Conservation (phyloP, 2,888 invertebrate species). For the Helicoverpa assulta region DNA sequence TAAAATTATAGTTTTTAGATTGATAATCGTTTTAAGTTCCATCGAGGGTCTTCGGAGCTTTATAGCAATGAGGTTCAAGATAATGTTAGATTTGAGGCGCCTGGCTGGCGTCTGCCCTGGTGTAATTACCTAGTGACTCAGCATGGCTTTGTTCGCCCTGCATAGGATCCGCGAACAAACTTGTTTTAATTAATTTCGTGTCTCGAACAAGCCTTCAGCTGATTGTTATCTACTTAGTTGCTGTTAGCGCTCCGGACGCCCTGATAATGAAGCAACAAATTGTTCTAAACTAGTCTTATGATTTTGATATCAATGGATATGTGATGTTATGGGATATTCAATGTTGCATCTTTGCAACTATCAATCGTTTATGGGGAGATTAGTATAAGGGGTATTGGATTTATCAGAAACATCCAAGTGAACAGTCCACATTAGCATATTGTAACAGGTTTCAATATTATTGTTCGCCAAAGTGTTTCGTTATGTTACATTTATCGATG, state of each 20-base stretch:
- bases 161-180: conserved; percentile 90
- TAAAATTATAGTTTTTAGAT: conserved; percentile 53
- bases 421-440: neutral
- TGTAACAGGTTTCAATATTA: conserved; percentile 38
- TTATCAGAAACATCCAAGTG: neutral
- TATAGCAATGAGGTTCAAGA: conserved; percentile 78
- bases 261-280: conserved; percentile 87
- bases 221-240: conserved; percentile 90
- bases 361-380: neutral
- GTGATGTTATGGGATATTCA: conserved; percentile 21
- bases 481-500: conserved; percentile 17
- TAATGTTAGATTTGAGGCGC: conserved; percentile 86
- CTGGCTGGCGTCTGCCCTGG: conserved; percentile 78
- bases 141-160: conserved; percentile 89
- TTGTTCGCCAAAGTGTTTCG: conserved; percentile 19
- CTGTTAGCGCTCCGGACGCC: conserved; percentile 87
- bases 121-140: conserved; percentile 90
- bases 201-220: conserved; percentile 89
- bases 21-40: conserved; percentile 46
- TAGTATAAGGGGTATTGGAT: neutral
- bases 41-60: conserved; percentile 47
- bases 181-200: conserved; percentile 91
- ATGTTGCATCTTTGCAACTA: neutral
- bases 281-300: conserved; percentile 81
- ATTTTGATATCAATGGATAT: conserved; percentile 72